Evolutionary conservation across 2,797 vertebrate species (phyloP).

Genomic region (Sebastes hopkinsi): DNA sequence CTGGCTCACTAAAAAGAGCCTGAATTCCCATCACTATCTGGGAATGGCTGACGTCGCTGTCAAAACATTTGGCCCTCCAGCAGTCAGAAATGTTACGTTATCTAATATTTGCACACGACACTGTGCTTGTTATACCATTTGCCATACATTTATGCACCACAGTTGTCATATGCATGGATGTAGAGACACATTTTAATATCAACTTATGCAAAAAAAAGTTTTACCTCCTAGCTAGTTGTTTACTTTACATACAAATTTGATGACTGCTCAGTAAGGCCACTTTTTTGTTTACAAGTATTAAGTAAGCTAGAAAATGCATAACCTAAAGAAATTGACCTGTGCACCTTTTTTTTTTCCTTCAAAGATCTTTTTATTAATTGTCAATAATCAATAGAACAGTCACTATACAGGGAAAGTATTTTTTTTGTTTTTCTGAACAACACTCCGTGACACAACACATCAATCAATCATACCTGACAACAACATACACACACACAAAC

Average conservation of each 20-base stretch:
- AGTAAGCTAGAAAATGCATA: neutral
- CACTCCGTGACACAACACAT: no score
- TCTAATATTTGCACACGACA: neutral
- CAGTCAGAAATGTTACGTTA: neutral
- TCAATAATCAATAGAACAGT: no score
- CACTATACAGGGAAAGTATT: no score
- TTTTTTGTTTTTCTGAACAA: no score
- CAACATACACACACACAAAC: no score
- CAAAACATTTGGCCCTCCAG: constrained; percentile 40
- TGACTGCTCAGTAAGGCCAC: neutral
- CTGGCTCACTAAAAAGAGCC: no score
- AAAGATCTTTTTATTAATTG: no score
- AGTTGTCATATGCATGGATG: neutral
- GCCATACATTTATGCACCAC: neutral
- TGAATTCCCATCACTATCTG: no score
- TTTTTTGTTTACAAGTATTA: neutral
- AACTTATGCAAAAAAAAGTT: neutral
- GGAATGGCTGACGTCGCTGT: constrained; percentile 56
- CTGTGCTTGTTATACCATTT: no score
- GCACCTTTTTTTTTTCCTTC: no score
- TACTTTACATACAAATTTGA: neutral
- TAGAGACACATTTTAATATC: neutral
- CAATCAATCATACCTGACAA: no score
- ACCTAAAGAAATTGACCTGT: neutral
- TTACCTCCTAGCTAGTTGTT: neutral